Base-by-base conservation (phyloP, 1,140 invertebrate species). In the Elymnias hypermnestra region DNA sequence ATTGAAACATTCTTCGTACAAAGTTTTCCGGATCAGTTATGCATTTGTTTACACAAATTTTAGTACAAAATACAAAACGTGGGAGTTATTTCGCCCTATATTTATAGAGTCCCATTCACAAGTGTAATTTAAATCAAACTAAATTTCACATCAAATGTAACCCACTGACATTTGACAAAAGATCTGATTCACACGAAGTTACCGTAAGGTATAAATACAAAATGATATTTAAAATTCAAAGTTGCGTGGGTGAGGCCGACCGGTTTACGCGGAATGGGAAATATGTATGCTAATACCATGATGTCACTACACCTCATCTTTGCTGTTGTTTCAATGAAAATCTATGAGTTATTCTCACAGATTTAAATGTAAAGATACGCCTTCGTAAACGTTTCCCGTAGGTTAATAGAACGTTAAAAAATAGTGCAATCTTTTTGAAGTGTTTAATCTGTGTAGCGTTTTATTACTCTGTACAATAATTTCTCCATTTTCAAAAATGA, bases 181-280 rank as follows among this genome's bases (percentile, higher is more conserved):
- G 51, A 40, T 53, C 56, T 44, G 9, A 50, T 58, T 58, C 52
- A 35, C 56, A 58, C 51, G 19, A 58, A 47, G 36, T 53, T 51
- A 58, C 56, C 51, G 51, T 54, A 57, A 53, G 46, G n/a, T 43
- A 38, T 13, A 52, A 43, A 33, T 33, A 45, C 28, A 40, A 44
- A 45, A 42, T 49, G 15, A 40, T 48, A 49, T 42, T 21, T 41
- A 12, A n/a, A 36, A 26, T 29, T 37, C n/a, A 5, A 15, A 10
- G 35, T 19, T 17, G n/a, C 10, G 42, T 45, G 14, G 10, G 31
- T 22, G 42, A 43, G 19, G 1, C 17, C 21, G 29, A 39, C 39
- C 21, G 22, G 47, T 50, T 36, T 42, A 15, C 15, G 22, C 10
- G 23, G 38, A 28, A 41, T 19, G 39, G 22, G 31, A 50, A 42